Conservation (phyloP, 2,113 vertebrate genomes). For the Boulengeromyrus knoepffleri region DNA sequence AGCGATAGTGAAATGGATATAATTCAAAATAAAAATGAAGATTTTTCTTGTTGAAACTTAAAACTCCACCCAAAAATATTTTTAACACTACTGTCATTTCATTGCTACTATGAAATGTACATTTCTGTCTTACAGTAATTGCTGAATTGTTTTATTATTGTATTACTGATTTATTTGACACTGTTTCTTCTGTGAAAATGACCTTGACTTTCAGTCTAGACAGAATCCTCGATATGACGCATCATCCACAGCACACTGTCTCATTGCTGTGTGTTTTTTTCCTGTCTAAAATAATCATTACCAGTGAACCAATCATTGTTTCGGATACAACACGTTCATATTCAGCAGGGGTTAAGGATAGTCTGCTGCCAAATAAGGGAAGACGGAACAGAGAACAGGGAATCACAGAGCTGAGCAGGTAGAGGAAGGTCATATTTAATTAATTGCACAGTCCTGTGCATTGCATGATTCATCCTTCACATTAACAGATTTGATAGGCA, state of each 20-base stretch:
- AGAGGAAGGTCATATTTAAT: constrained; percentile 31
- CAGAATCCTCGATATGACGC: neutral
- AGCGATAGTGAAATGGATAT: neutral
- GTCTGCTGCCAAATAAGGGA: neutral
- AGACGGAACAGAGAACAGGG: neutral
- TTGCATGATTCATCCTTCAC: constrained; percentile 27
- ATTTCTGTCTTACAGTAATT: neutral
- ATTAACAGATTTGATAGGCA: constrained; percentile 28
- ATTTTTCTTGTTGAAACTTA: neutral
- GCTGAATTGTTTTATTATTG: neutral
- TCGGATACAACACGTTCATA: neutral
- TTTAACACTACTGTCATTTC: neutral
- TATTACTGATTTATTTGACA: neutral
- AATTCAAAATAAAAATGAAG: neutral
- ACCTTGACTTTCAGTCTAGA: neutral
- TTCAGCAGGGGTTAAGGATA: constrained; percentile 12
- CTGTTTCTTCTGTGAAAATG: neutral
- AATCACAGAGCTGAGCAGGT: neutral
- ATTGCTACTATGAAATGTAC: neutral
- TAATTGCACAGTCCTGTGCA: constrained; percentile 23
- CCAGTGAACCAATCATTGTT: neutral
- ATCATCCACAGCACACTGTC: neutral
- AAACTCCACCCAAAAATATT: neutral
- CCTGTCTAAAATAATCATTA: constrained; percentile 4
- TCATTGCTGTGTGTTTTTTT: neutral